Percentiles rank a stretch among this genome's conserved stretches.
Evolutionary conservation across 2,888 invertebrate genomes (phyloP).

Genomic region (Allolobophora icterica): DNA sequence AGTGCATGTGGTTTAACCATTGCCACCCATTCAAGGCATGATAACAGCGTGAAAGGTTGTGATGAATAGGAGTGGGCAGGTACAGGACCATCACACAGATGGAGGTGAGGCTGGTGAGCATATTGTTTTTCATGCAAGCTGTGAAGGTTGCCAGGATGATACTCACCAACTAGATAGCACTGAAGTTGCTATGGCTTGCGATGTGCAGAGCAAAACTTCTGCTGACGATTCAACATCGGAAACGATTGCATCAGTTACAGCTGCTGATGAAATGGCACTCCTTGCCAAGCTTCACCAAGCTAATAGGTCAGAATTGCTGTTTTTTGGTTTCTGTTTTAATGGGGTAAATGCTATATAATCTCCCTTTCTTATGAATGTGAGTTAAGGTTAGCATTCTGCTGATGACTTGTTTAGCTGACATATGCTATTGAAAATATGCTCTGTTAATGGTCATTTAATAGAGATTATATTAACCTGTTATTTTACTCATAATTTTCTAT

Average conservation of each 20-base stretch:
- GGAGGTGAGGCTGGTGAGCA: too few species aligned
- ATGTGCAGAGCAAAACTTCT: neutral
- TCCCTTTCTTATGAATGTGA: neutral
- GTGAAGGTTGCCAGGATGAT: constrained; percentile 9
- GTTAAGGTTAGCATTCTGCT: neutral
- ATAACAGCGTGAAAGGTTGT: neutral
- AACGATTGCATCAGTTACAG: neutral
- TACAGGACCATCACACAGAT: neutral
- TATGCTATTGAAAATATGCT: neutral
- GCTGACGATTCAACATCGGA: neutral
- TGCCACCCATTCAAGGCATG: neutral
- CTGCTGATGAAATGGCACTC: constrained; percentile 23
- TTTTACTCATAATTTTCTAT: neutral
- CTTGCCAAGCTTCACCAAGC: constrained; percentile 33
- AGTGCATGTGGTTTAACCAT: neutral
- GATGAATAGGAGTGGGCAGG: neutral
- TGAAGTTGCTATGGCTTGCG: constrained; percentile 8
- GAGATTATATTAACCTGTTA: neutral
- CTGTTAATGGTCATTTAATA: neutral
- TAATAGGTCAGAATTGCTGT: constrained; percentile 28
- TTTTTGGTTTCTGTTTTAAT: neutral
- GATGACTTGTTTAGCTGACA: constrained; percentile 6
- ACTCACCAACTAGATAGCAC: neutral
- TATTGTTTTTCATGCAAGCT: neutral
- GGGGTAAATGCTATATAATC: neutral